A percentile compares a stretch with the other conserved stretches of the same genome.
These are phyloP conservation scores for Plusia festucae DNA, from an alignment of 2,888 invertebrate species.

Conservation along the genomic window DNA sequence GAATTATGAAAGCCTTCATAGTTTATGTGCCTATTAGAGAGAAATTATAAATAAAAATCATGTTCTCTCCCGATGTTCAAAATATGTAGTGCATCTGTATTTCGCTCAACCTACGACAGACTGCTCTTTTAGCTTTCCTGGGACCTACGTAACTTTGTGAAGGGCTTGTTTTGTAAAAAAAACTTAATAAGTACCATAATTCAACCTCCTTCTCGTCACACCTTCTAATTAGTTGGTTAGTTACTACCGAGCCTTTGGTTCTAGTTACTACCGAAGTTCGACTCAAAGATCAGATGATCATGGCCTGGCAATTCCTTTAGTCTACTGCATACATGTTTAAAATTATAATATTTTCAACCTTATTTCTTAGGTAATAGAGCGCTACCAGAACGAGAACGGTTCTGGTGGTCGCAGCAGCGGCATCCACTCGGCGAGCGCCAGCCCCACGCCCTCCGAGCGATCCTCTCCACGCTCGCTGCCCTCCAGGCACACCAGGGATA, in stretches of 20 bases:
- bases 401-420: slow-evolving; percentile 90
- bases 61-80: background rate
- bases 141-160: no score
- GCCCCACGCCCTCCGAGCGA: slow-evolving; percentile 84
- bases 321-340: no score
- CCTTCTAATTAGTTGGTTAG: no score
- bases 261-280: no score
- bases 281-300: no score
- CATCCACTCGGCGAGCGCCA: slow-evolving; percentile 87
- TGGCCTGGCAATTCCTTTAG: no score
- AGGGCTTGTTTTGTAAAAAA: no score
- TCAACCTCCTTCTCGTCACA: no score
- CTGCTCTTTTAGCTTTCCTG: no score
- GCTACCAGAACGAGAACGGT: slow-evolving; percentile 90
- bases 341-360: background rate
- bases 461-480: slow-evolving; percentile 82
- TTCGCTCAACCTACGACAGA: no score
- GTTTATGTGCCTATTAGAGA: background rate
- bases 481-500: slow-evolving; percentile 75
- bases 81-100: background rate
- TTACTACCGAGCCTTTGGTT: no score
- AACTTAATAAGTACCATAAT: no score
- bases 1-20: slow-evolving; percentile 23
- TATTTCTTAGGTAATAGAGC: slow-evolving; percentile 90
- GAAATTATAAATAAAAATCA: background rate